These are phyloP conservation scores for Lycorma delicatula DNA, from an alignment of 1,140 invertebrate species.

Conservation along the genomic window DNA sequence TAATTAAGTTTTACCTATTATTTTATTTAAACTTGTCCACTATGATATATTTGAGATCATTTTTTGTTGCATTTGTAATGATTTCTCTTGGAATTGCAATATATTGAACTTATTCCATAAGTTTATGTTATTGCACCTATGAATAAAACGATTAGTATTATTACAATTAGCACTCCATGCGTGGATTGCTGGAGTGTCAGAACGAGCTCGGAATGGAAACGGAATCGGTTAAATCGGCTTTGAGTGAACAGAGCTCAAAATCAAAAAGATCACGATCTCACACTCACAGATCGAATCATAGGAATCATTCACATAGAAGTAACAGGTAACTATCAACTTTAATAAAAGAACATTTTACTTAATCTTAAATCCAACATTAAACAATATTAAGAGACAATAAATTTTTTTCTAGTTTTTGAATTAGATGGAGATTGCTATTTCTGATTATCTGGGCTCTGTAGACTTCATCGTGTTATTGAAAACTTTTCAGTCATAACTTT, in stretches of 20 bases:
- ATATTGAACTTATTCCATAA: no score
- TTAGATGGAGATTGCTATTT: not conserved
- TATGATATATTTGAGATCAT: no score
- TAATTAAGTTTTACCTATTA: no score
- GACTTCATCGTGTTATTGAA: no score
- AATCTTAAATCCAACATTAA: not conserved
- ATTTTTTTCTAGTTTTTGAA: no score
- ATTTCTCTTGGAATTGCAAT: no score
- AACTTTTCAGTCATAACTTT: no score
- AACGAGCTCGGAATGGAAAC: constrained; percentile 25
- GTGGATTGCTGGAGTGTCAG: constrained; percentile 20
- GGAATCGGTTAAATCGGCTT: constrained; percentile 26
- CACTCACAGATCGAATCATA: constrained; percentile 38
- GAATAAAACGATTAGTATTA: not conserved
- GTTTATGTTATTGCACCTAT: not conserved
- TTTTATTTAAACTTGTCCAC: no score
- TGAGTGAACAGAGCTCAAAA: constrained; percentile 27
- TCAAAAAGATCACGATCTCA: constrained; percentile 32
- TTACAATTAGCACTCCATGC: constrained; percentile 14
- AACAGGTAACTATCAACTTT: constrained; percentile 34
- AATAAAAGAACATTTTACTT: not conserved
- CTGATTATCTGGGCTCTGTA: no score
- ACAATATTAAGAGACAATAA: not conserved
- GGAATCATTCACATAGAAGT: constrained; percentile 41
- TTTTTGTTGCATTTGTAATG: no score